Base-by-base conservation (phyloP, 2,113 vertebrate genomes). In the Gallinago paraguaiae region DNA sequence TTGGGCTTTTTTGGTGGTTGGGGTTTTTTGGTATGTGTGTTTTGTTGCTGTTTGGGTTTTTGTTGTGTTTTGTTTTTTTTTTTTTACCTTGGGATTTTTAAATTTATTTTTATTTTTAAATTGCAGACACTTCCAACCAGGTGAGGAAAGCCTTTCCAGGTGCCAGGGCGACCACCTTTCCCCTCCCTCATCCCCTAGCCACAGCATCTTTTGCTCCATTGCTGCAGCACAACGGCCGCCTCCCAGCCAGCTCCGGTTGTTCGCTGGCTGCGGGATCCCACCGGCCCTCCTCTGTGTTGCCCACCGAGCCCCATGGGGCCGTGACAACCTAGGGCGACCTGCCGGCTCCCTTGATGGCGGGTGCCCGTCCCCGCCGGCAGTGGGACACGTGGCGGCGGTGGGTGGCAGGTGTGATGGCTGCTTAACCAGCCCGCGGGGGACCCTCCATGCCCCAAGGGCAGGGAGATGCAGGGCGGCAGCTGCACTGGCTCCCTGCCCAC, bases 351-450 rank as follows among this genome's bases (percentile, higher is more conserved):
- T 51, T 0, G 3, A 33, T 56, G 33, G 9, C 1, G 7, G 14
- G 4, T 43, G 25, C 37, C 43, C 2, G 4, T 69, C 59, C 43
- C 71, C 3, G 1, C 43, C 6, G 16, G 45, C 68, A 43, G n/a
- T 2, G 4, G 43, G 10, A 12, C 27, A 20, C 0, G 0, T 12
- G 24, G 63, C 16, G 17, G 22, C 1, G 12, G 25, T 63, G 56
- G 11, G 72, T 25, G 24, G 35, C 53, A 8, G 2, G 30, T 61
- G 33, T 22, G 20, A 61, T 16, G 17, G 31, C 10, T 59, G 35
- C 53, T 77, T 59, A 86, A 35, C 31, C 35, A 57, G 30, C 63
- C 53, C 7, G 16, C 17, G 6, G 61, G 8, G 31, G 27, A 46
- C 20, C 6, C 2, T 7, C 2, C 5, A 31, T 8, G n/a, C 41